Base-by-base conservation (phyloP, 2,113 vertebrate genomes). In the Panthera tigris region DNA sequence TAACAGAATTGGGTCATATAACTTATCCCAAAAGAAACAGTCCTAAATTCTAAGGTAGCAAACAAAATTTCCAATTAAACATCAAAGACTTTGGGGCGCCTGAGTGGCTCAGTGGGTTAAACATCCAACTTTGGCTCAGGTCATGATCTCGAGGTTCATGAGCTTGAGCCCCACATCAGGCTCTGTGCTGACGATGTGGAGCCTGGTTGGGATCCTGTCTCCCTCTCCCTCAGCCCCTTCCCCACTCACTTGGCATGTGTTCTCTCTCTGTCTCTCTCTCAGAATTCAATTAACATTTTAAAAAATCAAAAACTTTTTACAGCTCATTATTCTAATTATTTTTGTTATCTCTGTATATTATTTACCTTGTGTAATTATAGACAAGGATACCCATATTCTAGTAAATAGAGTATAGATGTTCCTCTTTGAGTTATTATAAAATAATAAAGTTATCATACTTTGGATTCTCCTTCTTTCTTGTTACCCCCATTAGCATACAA, bases 251-350 rank as follows among this genome's bases (percentile, higher is more conserved):
- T 61, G 57, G 57, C 2, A 8, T 23, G 57, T 61, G 21, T 7
- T 61, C 57, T 57, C 52, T 55, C 16, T 18, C 5, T 57, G 19
- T 19, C 55, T 57, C 6, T 23, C 57, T 61, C 57, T 61, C 21
- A 61, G 3, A 61, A 61, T 61, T 61, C 21, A 57, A 61, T 8
- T 23, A 3, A 57, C 57, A 23, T 61, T 61, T 61, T 61, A 23
- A 61, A 61, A 61, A 61, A 78, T 73, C 33, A 39, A 81, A 91
- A 87, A 39, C 5, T 13, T 93, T 73, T 91, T 94, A 69, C 0
- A 48, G 39, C 33, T 45, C 91, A 27, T 91, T 74, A 89, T 78
- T 96, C 31, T 94, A 87, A 83, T 52, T 88, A 86, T 82, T 89
- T 81, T 83, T 78, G 33, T 66, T 78, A 19, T 78, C 74, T 96